Conservation (phyloP, 2,888 invertebrate species). For the Callimorpha dominula region DNA sequence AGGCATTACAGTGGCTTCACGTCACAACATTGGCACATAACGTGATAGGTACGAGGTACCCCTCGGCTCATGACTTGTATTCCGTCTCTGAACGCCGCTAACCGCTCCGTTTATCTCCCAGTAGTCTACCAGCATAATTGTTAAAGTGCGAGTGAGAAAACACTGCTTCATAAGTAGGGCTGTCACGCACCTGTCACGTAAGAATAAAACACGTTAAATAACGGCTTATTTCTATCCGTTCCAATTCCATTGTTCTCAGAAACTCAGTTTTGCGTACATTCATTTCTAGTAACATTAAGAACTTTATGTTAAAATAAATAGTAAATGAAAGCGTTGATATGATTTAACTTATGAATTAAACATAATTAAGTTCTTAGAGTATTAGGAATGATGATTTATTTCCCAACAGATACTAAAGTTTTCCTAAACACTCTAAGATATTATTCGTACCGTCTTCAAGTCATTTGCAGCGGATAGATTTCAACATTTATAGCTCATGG, state of each 20-base stretch:
- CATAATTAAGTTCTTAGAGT: neutral
- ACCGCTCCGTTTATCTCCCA: conserved; percentile 47
- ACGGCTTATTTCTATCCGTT: neutral
- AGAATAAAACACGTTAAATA: neutral
- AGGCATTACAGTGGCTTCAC: conserved; percentile 44
- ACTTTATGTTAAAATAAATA: neutral
- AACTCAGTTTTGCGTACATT: neutral
- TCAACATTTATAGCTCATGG: neutral
- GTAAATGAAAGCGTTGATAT: neutral
- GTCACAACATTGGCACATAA: conserved; percentile 60
- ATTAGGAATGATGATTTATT: neutral
- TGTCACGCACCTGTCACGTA: conserved; percentile 3
- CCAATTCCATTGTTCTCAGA: neutral
- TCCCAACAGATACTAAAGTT: neutral
- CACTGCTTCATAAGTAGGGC: conserved; percentile 46
- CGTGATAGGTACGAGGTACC: conserved; percentile 47
- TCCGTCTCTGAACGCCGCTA: conserved; percentile 23
- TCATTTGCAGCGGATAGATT: neutral
- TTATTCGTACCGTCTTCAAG: neutral
- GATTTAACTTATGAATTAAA: neutral
- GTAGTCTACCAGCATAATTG: conserved; percentile 25
- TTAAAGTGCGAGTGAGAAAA: conserved; percentile 62
- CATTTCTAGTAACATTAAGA: neutral
- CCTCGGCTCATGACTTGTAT: conserved; percentile 47
- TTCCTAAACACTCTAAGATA: neutral